Conservation (phyloP, 2,888 invertebrate genomes). For the Meteorus colon region DNA sequence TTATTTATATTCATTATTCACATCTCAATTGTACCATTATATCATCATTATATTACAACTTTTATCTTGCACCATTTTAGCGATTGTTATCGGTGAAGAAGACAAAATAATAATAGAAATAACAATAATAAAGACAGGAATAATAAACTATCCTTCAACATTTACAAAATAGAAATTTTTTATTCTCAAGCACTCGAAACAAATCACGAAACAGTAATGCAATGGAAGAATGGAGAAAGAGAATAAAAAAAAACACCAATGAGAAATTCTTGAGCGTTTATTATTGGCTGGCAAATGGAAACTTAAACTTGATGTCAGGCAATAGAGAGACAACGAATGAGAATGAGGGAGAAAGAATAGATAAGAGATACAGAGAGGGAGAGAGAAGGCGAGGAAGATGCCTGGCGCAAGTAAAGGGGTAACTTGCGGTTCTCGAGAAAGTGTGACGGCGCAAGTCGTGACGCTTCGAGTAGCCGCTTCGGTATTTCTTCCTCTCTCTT, state of each 20-base stretch:
- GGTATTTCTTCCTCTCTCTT: constrained; percentile 19
- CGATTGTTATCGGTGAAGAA: not conserved
- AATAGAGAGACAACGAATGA: not conserved
- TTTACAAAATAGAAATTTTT: not conserved
- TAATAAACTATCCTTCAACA: not conserved
- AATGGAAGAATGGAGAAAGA: not conserved
- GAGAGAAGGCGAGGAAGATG: not conserved
- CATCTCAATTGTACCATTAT: not conserved
- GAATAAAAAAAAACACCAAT: not conserved
- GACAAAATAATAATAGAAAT: not conserved
- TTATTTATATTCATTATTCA: not conserved
- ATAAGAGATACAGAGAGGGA: no score
- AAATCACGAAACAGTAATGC: not conserved
- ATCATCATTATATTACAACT: not conserved
- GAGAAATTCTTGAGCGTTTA: constrained; percentile 7
- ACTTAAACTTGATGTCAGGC: not conserved
- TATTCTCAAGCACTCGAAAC: not conserved
- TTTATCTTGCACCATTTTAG: not conserved
- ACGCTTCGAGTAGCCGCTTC: constrained; percentile 19
- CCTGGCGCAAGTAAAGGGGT: not conserved
- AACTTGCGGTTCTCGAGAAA: constrained; percentile 22
- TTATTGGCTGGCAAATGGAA: constrained; percentile 7
- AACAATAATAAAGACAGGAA: not conserved
- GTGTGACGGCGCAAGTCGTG: constrained; percentile 34
- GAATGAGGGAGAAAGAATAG: not conserved